Conservation (phyloP, 2,888 invertebrate species). For the Apotomis capreana region DNA sequence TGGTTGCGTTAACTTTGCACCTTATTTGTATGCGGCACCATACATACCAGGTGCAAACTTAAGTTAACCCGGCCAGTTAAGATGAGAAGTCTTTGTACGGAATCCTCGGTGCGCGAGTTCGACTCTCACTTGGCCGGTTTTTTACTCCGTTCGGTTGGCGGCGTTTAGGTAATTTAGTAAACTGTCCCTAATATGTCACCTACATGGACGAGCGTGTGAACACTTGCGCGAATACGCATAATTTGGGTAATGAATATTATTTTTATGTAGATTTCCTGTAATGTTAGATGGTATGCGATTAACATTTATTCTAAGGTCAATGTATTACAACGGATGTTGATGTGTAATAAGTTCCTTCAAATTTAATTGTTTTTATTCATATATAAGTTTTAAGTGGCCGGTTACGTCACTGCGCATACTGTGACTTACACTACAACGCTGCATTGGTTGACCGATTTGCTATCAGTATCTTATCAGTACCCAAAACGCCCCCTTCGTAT, state of each 20-base stretch:
- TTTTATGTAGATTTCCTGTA: not conserved
- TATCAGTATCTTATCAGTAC: not conserved
- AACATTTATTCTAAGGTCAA: not conserved
- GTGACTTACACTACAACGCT: too few species aligned
- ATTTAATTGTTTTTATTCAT: not conserved
- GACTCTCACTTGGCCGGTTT: too few species aligned
- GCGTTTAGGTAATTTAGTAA: conserved; percentile 31
- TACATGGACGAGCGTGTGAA: conserved; percentile 23
- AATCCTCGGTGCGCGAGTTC: too few species aligned
- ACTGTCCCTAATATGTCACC: conserved; percentile 32
- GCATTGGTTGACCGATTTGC: too few species aligned
- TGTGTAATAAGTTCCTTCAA: too few species aligned
- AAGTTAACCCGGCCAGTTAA: too few species aligned
- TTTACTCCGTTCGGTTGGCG: not conserved
- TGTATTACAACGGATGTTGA: not conserved
- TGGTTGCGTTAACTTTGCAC: too few species aligned
- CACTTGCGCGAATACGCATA: conserved; percentile 12
- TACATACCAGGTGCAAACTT: too few species aligned
- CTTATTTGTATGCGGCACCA: too few species aligned
- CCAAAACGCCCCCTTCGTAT: not conserved
- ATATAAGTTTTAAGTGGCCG: too few species aligned
- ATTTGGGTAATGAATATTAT: conserved; percentile 12
- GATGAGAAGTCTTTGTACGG: too few species aligned
- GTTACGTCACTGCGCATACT: not conserved
- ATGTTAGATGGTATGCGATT: not conserved